Base-by-base conservation (phyloP, 1,140 invertebrate species). In the Drosophila teissieri region DNA sequence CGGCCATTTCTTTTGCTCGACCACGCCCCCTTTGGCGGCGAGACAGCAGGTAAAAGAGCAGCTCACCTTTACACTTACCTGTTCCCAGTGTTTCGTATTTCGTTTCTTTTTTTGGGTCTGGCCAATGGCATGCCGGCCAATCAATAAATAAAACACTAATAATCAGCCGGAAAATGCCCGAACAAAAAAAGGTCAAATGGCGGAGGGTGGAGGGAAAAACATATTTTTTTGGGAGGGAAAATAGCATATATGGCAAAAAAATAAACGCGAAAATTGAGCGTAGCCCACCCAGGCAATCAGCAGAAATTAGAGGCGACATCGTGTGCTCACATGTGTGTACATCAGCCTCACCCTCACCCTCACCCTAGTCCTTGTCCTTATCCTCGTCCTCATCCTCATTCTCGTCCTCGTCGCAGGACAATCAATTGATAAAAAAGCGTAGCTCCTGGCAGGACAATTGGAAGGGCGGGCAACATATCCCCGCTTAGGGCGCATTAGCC, bases 341-440 rank as follows among this genome's bases (percentile, higher is more conserved):
- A 85, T 84, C 84, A 89, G 77, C 84, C 84, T 45, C 42, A 7
- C 7, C 27, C 27, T 31, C 31, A 19, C 19, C 19, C 19, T 19
- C 19, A 19, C 19, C 19, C 19, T 19, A 19, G 19, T 19, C 19
- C 19, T 19, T 19, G 2, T 19, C 19, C 19, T 19, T 2, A 2
- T 19, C 19, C 19, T 19, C 19, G 19, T 19, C 84, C 84, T 45
- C 17, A 12, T 11, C 68, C 57, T 45, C 57, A 6, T 6, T 6
- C 27, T 27, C 1, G 27, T 27, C 27, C 27, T 31, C 31, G 31
- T 31, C 31, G 68, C 67, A 63, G 78, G 65, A 85, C 84, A 89
- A 89, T 89, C 84, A 89, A 89, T 89, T 89, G 84, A 74, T 89
- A 84, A 77, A 76, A 74, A 61, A 49, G 36, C 44, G 49, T 48